Evolutionary conservation across 1,140 invertebrate species (phyloP), one percentile per base, ranked within the genome.

Genomic region (Drosophila punjabiensis): DNA sequence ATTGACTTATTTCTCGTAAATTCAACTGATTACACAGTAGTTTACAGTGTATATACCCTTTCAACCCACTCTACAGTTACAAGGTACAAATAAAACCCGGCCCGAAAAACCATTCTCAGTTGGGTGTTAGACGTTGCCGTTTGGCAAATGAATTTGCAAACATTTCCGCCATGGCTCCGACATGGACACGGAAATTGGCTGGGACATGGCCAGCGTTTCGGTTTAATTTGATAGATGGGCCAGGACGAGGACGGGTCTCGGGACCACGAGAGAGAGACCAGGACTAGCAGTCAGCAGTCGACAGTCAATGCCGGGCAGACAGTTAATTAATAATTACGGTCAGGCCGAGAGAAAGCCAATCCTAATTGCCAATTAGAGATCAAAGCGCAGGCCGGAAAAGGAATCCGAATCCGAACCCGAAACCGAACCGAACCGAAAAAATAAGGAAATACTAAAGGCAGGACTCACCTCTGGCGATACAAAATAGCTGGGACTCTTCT

Each of bases 401-500:
- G 37, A 33, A 16, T 13, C 32, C 33, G 37, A 65, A 28, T 7
- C 50, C 59, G 24, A 20, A 28, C 14, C 13, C 24, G 16, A 32
- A 0, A 5, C 16, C 5, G 10, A 8, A 14, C 4, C 13, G 18
- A 55, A 37, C 5, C 16, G 1, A 56, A 20, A 8, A 39, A 35
- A 39, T 16, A 28, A 20, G 3, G 6, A 4, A 11, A 28, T 28
- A n/a, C 20, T 4, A 39, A 7, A 11, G 33, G 9, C 35, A n/a
- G 14, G 9, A 58, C 92, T 94, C 93, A 98, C 98, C 95, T 98
- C 97, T 18, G 98, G 97, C 16, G 98, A 99, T 59, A 99, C 97
- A 94, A 99, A 99, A 94, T 99, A 99, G 83, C 98, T 98, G 1
- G 98, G 98, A 75, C 98, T 99, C 93, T 99, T 99, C 94, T 99